Evolutionary conservation across 2,113 vertebrate genomes (phyloP).

Genomic region (Vicugna pacos): DNA sequence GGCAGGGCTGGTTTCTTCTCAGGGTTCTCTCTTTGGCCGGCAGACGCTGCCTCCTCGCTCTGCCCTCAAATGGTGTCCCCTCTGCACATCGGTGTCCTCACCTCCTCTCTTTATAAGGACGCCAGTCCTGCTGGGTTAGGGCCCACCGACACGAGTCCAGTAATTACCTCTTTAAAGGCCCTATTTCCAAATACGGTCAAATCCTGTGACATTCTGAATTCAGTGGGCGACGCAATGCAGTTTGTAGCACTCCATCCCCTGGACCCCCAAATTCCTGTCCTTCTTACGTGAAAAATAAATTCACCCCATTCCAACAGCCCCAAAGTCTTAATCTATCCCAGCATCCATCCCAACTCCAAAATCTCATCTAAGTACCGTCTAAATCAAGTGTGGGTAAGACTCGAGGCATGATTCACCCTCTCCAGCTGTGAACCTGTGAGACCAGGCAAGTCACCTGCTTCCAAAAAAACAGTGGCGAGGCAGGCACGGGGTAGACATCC

Average conservation of each 20-base stretch:
- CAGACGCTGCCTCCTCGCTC: neutral
- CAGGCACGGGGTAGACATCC: neutral
- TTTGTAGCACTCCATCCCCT: neutral
- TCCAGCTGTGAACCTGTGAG: neutral
- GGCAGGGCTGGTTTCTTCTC: neutral
- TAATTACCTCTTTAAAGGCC: neutral
- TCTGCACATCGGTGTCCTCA: neutral
- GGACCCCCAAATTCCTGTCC: neutral
- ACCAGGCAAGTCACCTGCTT: neutral
- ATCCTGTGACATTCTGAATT: neutral
- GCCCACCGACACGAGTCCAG: neutral
- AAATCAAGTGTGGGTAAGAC: neutral
- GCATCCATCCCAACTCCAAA: neutral
- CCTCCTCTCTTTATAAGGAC: neutral
- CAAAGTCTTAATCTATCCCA: neutral
- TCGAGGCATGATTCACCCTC: neutral
- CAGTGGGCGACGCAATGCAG: neutral
- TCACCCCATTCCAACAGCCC: neutral
- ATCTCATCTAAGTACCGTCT: neutral
- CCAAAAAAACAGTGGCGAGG: neutral
- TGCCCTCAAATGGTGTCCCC: rapidly evolving
- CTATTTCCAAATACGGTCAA: neutral
- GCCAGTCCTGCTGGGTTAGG: neutral
- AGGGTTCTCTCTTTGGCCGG: too few relatives aligned
- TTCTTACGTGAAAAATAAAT: neutral